Base-by-base conservation (phyloP, 2,113 vertebrate genomes). In the Ceratotherium simum region DNA sequence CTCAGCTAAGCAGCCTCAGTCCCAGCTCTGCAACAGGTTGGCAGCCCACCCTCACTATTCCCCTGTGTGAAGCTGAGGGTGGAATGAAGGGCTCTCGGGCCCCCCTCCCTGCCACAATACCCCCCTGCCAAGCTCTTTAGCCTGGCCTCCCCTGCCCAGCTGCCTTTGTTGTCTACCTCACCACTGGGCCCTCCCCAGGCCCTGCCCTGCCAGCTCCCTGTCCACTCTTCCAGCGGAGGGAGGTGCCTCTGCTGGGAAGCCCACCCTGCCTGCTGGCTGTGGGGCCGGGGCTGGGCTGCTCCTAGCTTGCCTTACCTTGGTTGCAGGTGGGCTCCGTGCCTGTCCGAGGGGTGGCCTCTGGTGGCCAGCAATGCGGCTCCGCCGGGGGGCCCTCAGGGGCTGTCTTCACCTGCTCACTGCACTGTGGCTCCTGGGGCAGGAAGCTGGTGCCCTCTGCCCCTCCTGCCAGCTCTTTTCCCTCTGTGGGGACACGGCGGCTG, bases 321-420 rank as follows among this genome's bases (percentile, higher is more conserved):
- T 98, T 98, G 70, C 98, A 98, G 70, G 98, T 94, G 58, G 99
- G 99, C 96, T 99, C 98, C 0, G 95, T 1, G 11, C 96, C 98
- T 36, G 99, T 98, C 99, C 98, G 99, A 96, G 98, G 98, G 4
- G 98, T 92, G 0, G 99, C 97, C 69, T 99, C 99, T 64, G 97
- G 97, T 78, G 99, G 99, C 99, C 99, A 99, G 96, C 97, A 97
- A 60, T 98, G 95, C 0, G 98, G 98, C 75, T 99, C 99, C 46
- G 98, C 98, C 0, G 98, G 98, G 4, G 99, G 98, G 0, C 98
- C 99, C 0, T 99, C 98, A 0, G 99, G 97, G 31, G 99, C 98
- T 62, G 99, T 98, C 98, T 99, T 99, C 99, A 99, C 99, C 98
- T 99, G 99, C 94, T 99, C 99, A 96, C 99, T 99, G 65, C 98